Evolutionary conservation across 2,888 invertebrate species (phyloP).

Genomic region (Formica aserva): DNA sequence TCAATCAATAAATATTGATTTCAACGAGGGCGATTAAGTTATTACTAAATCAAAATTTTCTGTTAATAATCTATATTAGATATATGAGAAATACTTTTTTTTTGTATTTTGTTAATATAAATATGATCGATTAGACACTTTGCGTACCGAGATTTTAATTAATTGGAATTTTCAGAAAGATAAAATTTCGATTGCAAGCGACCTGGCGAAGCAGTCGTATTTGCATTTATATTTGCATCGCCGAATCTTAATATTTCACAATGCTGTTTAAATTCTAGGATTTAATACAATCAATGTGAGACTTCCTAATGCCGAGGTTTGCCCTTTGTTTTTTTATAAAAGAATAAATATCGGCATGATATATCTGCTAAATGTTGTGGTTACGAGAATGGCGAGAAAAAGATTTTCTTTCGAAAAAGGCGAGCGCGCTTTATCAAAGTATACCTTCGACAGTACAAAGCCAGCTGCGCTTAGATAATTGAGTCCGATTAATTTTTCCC

Average conservation of each 20-base stretch:
- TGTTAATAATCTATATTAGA: neutral
- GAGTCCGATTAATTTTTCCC: constrained; percentile 37
- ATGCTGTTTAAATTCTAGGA: neutral
- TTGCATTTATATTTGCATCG: constrained; percentile 1
- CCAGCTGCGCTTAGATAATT: constrained; percentile 36
- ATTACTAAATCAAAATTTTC: neutral
- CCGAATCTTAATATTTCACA: constrained; percentile 11
- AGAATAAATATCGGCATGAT: neutral
- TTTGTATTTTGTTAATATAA: neutral
- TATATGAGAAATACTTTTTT: neutral
- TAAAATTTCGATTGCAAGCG: neutral
- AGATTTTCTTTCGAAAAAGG: constrained; percentile 30
- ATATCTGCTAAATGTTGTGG: neutral
- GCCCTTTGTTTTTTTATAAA: neutral
- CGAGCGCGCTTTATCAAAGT: constrained; percentile 28
- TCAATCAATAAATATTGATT: neutral
- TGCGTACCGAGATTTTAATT: neutral
- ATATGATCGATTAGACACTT: neutral
- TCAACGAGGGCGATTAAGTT: neutral
- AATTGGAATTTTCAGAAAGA: neutral
- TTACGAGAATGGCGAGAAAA: constrained; percentile 10
- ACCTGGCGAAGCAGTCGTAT: neutral
- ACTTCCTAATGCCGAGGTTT: neutral
- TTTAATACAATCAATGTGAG: constrained; percentile 14
- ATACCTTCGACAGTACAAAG: constrained; percentile 18